Conservation (phyloP, 2,113 vertebrate species). For the Damaliscus lunatus region DNA sequence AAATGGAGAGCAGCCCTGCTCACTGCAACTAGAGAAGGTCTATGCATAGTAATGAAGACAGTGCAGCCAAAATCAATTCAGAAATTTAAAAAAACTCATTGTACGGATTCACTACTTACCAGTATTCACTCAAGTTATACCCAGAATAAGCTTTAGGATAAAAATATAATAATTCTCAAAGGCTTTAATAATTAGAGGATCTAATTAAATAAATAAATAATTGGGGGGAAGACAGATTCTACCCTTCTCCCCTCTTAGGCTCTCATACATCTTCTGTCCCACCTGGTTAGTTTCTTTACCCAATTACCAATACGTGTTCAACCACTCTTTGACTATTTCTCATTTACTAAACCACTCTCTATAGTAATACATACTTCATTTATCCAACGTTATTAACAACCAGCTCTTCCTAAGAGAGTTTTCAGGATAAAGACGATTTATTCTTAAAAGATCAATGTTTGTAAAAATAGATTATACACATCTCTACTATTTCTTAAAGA, state of each 20-base stretch:
- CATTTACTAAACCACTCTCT: background rate
- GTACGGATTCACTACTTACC: background rate
- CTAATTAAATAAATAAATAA: background rate
- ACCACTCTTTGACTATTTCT: background rate
- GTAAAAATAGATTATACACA: background rate
- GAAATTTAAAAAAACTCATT: background rate
- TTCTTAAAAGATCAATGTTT: constrained; percentile 18
- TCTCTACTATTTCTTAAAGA: constrained; percentile 17
- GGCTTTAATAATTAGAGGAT: background rate
- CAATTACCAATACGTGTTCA: background rate
- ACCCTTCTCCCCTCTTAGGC: background rate
- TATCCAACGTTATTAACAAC: background rate
- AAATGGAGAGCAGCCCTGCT: no score
- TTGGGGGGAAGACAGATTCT: background rate
- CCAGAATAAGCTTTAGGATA: background rate
- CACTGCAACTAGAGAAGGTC: background rate
- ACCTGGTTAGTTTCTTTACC: background rate
- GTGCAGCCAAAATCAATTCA: background rate
- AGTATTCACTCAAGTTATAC: background rate
- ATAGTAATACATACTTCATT: background rate
- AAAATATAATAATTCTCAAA: constrained; percentile 1
- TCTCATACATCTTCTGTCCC: background rate
- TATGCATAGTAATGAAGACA: background rate
- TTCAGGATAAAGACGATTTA: background rate
- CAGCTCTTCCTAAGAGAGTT: background rate